Base-by-base conservation (phyloP, 2,797 vertebrate species). In the Meda fulgida region DNA sequence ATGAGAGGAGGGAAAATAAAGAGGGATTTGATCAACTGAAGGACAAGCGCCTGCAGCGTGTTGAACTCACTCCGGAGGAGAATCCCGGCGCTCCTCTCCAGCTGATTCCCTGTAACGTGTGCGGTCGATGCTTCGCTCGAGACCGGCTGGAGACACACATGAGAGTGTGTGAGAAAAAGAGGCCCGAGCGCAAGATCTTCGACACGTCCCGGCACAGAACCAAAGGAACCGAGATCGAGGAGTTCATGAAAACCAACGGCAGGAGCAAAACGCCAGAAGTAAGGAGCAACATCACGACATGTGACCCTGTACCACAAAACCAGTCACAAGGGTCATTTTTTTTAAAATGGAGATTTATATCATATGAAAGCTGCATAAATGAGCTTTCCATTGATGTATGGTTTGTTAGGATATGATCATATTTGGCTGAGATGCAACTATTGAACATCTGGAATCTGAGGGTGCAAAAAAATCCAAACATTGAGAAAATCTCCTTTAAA, bases 211-310 rank as follows among this genome's bases (percentile, higher is more conserved):
- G 85, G 76, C 90, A 95, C 67, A 95, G 97, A 89, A 93, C 91
- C 72, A 97, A 94, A 83, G 97, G 96, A 87, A 96, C 96, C 0
- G 92, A 93, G 3, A 29, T 96, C 31, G 96, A 97, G 82, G 80
- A 93, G 36, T 97, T 91, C 89, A 91, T 93, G 86, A 95, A 94
- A 87, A 89, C 78, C 86, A 95, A 95, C 71, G 40, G 51, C 38
- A 91, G 71, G 34, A 70, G 81, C 53, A 88, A 77, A 53, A 83
- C 85, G 43, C 88, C 93, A 70, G 92, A 94, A 92, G 94, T 95
- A 91, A 67, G 46, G 86, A 11, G 34, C 14, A 48, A 13, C 46
- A 14, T 14, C 43, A 14, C 4, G 0, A 14, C 43, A 14, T 1
- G 36, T 38, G 7, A 7, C 36, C 36, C 36, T 40, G 8, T 2